phyloP scores from a whole-genome alignment of 2,888 invertebrate genomes.

The Eupithecia abbreviata region DNA sequence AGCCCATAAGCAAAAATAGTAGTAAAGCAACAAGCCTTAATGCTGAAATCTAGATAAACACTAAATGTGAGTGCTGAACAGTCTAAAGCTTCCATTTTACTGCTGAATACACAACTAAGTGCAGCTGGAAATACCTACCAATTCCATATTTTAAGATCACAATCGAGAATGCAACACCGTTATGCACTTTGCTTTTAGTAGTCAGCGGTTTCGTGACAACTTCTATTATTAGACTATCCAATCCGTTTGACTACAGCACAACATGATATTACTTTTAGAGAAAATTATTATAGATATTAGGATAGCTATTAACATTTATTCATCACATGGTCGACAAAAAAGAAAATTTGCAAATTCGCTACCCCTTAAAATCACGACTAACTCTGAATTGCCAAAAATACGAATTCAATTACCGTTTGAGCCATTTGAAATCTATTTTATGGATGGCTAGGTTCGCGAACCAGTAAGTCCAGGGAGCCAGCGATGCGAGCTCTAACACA shows the following conservation, averaged over 20 bases:
- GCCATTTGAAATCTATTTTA: conserved; percentile 37
- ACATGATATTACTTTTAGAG: conserved; percentile 36
- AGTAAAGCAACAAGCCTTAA: neutral
- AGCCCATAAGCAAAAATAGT: neutral
- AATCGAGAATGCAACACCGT: conserved; percentile 54
- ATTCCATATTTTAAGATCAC: conserved; percentile 54
- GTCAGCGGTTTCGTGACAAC: conserved; percentile 52
- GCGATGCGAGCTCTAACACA: conserved; percentile 65
- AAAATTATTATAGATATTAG: conserved; percentile 11
- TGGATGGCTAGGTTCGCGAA: conserved; percentile 40
- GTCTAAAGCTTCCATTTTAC: neutral
- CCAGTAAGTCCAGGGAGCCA: conserved; percentile 43
- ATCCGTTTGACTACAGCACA: conserved; percentile 27
- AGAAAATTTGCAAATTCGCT: neutral
- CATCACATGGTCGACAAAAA: conserved; percentile 11
- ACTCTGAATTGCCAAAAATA: conserved; percentile 31
- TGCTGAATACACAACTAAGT: neutral
- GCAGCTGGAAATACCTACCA: conserved; percentile 35
- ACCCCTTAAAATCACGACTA: neutral
- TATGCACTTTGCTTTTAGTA: conserved; percentile 59
- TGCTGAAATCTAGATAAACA: neutral
- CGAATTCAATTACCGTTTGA: conserved; percentile 38
- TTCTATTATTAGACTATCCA: conserved; percentile 35
- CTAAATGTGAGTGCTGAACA: neutral
- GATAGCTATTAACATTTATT: neutral